These are phyloP conservation scores for Pygoscelis adeliae DNA, from an alignment of 2,113 vertebrate species.

Conservation along the genomic window DNA sequence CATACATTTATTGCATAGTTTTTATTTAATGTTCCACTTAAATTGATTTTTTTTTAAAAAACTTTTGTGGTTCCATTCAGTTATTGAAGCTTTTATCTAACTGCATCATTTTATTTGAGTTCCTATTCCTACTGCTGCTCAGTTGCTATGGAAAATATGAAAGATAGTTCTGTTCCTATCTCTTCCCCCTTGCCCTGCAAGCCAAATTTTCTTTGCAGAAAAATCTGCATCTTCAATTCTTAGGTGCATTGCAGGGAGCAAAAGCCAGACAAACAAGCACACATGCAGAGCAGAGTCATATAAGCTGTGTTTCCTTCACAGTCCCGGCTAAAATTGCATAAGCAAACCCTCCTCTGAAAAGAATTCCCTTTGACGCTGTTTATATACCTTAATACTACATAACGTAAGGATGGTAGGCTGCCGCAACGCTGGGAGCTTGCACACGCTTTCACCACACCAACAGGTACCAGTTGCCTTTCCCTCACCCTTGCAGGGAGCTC, in stretches of 20 bases:
- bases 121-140: neutral
- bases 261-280: neutral
- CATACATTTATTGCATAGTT: constrained; percentile 46
- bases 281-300: neutral
- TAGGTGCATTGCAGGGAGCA: neutral
- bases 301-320: neutral
- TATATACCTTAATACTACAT: neutral
- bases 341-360: neutral
- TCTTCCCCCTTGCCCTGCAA: neutral
- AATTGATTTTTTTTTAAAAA: neutral
- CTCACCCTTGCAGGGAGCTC: neutral
- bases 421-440: neutral
- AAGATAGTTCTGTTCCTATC: neutral
- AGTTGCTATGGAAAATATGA: constrained; percentile 43
- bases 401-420: rapidly evolving
- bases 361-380: neutral
- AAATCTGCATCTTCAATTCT: neutral
- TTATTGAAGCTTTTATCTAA: constrained; percentile 40
- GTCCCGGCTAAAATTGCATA: neutral
- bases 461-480: neutral
- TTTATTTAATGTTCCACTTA: constrained; percentile 64
- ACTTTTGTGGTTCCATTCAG: neutral
- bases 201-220: neutral
- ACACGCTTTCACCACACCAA: neutral
- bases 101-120: neutral